Conservation (phyloP, 1,140 invertebrate genomes). For the Leptoteleia sp. region DNA sequence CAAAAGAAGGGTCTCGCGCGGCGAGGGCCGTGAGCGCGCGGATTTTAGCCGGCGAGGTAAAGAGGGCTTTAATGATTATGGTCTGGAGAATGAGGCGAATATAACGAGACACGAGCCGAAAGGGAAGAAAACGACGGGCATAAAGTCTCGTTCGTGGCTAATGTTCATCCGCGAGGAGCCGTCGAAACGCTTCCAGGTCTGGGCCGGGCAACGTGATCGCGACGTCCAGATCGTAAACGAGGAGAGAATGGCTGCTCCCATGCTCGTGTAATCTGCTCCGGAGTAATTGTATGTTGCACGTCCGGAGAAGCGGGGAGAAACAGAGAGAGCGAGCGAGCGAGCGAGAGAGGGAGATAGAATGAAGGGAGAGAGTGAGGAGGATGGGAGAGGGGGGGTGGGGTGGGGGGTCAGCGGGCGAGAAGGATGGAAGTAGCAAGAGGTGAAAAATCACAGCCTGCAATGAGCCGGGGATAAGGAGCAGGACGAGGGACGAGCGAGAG, state of each 20-base stretch:
- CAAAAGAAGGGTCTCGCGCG: conserved; percentile 14
- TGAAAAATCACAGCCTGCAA: conserved; percentile 77
- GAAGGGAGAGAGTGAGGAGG: conserved; percentile 1
- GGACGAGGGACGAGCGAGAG: conserved; percentile 25
- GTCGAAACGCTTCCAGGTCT: conserved; percentile 69
- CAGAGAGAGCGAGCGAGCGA: neutral
- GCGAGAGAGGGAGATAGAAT: neutral
- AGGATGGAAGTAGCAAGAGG: conserved; percentile 54
- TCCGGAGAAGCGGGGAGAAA: conserved; percentile 25
- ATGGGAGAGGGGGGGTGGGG: no score
- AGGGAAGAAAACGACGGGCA: conserved; percentile 59
- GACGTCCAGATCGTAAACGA: conserved; percentile 72
- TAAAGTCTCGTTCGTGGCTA: conserved; percentile 63
- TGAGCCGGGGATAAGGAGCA: conserved; percentile 36
- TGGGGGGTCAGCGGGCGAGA: no score
- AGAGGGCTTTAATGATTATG: conserved; percentile 58
- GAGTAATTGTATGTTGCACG: conserved; percentile 78
- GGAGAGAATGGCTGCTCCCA: conserved; percentile 72
- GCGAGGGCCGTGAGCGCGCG: neutral
- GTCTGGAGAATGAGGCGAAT: conserved; percentile 45
- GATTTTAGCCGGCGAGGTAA: conserved; percentile 29
- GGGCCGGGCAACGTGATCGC: conserved; percentile 65
- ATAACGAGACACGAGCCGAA: conserved; percentile 66
- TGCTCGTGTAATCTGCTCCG: conserved; percentile 78
- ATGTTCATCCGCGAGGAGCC: conserved; percentile 63